These are phyloP conservation scores for Electrophaes corylata DNA, from an alignment of 2,888 invertebrate species.

Conservation along the genomic window DNA sequence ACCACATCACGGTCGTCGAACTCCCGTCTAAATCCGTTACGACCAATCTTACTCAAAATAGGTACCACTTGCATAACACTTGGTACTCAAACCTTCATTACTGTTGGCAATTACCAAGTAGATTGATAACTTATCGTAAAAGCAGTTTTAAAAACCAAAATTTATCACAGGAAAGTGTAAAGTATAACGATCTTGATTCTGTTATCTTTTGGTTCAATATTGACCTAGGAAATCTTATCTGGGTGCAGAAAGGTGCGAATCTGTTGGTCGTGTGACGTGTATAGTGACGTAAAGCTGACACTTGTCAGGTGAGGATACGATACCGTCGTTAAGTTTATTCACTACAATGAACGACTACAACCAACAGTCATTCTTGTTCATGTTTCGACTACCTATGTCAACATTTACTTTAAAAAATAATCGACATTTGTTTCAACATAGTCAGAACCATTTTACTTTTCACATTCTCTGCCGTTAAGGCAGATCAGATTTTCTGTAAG, in stretches of 20 bases:
- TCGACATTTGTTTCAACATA: neutral
- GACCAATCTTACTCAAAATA: constrained; percentile 46
- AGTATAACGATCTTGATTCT: constrained; percentile 76
- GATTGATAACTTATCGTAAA: constrained; percentile 52
- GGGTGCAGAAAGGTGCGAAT: constrained; percentile 66
- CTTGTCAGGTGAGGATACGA: constrained; percentile 42
- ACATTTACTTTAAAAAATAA: neutral
- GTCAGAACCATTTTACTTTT: neutral
- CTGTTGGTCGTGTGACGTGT: constrained; percentile 65
- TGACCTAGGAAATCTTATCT: constrained; percentile 67
- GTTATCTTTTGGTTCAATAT: constrained; percentile 71
- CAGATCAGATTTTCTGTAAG: too few relatives aligned
- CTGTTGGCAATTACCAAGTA: constrained; percentile 40
- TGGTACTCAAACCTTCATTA: constrained; percentile 35
- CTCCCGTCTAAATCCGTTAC: constrained; percentile 46
- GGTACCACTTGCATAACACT: constrained; percentile 36
- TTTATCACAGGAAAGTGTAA: constrained; percentile 72
- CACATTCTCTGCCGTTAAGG: neutral
- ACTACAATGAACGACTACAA: neutral
- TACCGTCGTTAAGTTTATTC: neutral
- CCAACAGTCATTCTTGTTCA: neutral
- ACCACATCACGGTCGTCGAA: constrained; percentile 58
- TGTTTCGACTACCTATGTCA: neutral
- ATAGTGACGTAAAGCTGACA: constrained; percentile 62
- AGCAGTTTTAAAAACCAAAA: constrained; percentile 47